These are phyloP conservation scores for Phoxinus phoxinus DNA, from an alignment of 2,113 vertebrate genomes.

Conservation along the genomic window DNA sequence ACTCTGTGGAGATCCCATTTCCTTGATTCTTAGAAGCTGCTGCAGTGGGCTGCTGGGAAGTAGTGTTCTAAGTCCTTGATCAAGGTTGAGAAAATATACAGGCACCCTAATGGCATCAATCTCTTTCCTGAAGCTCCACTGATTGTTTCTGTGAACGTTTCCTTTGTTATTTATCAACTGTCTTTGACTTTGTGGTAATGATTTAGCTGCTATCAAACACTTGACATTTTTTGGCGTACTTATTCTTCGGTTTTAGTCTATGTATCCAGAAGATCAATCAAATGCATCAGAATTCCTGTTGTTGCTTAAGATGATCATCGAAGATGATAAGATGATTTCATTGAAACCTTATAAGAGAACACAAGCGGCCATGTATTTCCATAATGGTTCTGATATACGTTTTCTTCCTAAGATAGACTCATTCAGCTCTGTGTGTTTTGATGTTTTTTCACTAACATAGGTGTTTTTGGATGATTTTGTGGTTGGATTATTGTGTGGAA, in stretches of 20 bases:
- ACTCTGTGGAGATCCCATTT: slow-evolving; percentile 56
- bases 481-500: background rate
- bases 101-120: slow-evolving; percentile 19
- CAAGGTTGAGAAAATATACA: slow-evolving; percentile 30
- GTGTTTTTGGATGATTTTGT: background rate
- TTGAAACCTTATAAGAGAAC: background rate
- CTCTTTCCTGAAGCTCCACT: slow-evolving; percentile 20
- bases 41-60: slow-evolving; percentile 61
- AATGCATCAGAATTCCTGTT: background rate
- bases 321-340: too few relatives aligned
- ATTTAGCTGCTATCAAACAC: background rate
- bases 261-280: background rate
- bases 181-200: background rate
- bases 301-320: background rate
- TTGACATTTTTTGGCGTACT: background rate
- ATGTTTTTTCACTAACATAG: too few relatives aligned
- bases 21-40: slow-evolving; percentile 60
- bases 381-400: background rate
- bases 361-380: background rate
- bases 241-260: background rate
- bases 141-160: slow-evolving; percentile 14
- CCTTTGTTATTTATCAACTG: background rate
- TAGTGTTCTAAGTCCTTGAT: slow-evolving; percentile 50
- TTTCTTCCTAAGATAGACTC: background rate
- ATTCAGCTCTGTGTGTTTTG: too few relatives aligned